These are phyloP conservation scores for Psittacula derbiana DNA, from an alignment of 2,797 vertebrate species.

Conservation along the genomic window DNA sequence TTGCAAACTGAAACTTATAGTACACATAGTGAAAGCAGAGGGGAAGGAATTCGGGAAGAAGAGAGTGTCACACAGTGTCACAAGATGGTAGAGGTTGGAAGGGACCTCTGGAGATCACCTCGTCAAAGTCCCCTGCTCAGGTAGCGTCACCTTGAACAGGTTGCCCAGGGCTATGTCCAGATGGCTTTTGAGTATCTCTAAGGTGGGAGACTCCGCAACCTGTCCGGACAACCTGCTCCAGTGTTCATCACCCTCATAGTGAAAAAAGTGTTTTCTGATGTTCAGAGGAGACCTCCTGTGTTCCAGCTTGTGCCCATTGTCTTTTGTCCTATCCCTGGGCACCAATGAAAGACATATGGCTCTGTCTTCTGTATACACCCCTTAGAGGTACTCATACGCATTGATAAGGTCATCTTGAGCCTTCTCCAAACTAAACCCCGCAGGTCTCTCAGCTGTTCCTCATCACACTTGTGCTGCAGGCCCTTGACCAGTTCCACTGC, in stretches of 20 bases:
- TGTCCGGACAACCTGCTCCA: background rate
- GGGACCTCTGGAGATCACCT: background rate
- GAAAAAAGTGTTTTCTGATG: background rate
- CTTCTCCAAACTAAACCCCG: background rate
- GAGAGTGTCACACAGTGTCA: background rate
- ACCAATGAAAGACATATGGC: background rate
- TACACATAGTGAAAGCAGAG: background rate
- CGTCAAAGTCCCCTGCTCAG: background rate
- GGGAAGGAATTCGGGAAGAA: background rate
- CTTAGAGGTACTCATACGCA: background rate
- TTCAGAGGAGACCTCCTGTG: background rate
- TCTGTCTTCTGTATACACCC: background rate
- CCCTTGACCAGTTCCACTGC: background rate
- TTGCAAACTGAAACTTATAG: background rate
- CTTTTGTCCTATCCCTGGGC: background rate
- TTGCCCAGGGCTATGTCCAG: background rate
- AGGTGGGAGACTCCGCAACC: background rate
- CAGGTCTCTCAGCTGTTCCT: background rate
- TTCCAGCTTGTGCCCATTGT: background rate
- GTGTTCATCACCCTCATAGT: background rate
- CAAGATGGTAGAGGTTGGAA: background rate
- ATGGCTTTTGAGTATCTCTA: background rate
- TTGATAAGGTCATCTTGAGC: background rate
- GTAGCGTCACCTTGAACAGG: background rate
- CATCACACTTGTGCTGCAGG: background rate